Percentiles rank a stretch among this genome's conserved stretches.
Evolutionary conservation across 2,888 invertebrate species (phyloP).

Genomic region (Malacosoma neustria): DNA sequence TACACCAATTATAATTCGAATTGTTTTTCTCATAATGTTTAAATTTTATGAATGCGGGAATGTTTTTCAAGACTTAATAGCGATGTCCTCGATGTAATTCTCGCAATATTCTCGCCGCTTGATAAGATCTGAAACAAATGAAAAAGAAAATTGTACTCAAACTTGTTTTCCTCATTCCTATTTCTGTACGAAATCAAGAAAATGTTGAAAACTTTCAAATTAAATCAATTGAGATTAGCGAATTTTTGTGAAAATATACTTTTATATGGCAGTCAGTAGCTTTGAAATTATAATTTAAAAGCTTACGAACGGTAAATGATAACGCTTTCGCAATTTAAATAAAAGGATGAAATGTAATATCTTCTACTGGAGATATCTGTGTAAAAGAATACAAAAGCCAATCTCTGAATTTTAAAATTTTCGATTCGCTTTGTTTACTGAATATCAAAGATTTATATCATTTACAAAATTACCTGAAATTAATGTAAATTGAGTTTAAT

Average conservation of each 20-base stretch:
- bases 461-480: too few species aligned
- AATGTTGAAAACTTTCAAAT: neutral
- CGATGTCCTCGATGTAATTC: slow-evolving; percentile 4
- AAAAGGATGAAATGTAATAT: neutral
- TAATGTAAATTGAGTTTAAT: too few species aligned
- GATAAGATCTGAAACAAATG: slow-evolving; percentile 1
- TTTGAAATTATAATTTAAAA: neutral
- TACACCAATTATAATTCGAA: slow-evolving; percentile 15
- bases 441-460: neutral
- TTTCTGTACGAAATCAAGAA: neutral
- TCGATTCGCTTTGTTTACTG: neutral
- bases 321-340: neutral
- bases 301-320: neutral
- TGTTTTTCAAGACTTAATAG: slow-evolving; percentile 3
- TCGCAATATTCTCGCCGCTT: slow-evolving; percentile 1
- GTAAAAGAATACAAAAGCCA: neutral
- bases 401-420: neutral
- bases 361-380: neutral
- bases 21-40: slow-evolving; percentile 32
- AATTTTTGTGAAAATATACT: neutral
- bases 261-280: neutral
- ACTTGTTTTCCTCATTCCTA: neutral
- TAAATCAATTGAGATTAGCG: neutral
- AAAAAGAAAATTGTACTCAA: neutral
- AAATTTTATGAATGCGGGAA: neutral